A percentile compares a stretch with the other conserved stretches of the same genome.
phyloP scores from a whole-genome alignment of 2,797 vertebrate genomes.

The Aselliscus stoliczkanus region DNA sequence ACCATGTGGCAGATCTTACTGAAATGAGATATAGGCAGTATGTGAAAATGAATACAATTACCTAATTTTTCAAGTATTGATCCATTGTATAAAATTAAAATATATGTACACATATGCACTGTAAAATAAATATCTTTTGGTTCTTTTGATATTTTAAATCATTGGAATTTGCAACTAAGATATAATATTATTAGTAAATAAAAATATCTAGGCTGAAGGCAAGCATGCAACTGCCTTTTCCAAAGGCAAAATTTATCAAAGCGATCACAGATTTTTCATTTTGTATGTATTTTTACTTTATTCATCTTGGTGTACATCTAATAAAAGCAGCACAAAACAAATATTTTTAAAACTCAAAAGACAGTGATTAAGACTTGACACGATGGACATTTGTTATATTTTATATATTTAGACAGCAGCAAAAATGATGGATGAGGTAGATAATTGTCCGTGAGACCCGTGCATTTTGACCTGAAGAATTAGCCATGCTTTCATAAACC shows the following conservation, averaged over 20 bases:
- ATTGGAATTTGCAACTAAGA: background rate
- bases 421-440: constrained; percentile 10
- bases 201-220: background rate
- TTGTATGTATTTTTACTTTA: background rate
- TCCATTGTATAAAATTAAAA: background rate
- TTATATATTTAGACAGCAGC: background rate
- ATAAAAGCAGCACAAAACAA: background rate
- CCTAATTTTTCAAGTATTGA: background rate
- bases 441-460: background rate
- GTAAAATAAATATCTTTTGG: background rate
- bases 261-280: constrained; percentile 10
- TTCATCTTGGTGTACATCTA: background rate
- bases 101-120: background rate
- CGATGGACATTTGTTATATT: background rate
- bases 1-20: constrained; percentile 36
- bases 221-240: background rate
- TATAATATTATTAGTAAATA: background rate
- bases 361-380: background rate
- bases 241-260: background rate
- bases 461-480: background rate
- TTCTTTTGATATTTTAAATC: constrained; percentile 26
- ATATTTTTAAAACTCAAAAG: background rate
- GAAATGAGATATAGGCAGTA: background rate
- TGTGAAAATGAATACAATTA: constrained; percentile 27
- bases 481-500: background rate